phyloP scores from a whole-genome alignment of 2,113 vertebrate genomes.

The Cephalopholis sonnerati region DNA sequence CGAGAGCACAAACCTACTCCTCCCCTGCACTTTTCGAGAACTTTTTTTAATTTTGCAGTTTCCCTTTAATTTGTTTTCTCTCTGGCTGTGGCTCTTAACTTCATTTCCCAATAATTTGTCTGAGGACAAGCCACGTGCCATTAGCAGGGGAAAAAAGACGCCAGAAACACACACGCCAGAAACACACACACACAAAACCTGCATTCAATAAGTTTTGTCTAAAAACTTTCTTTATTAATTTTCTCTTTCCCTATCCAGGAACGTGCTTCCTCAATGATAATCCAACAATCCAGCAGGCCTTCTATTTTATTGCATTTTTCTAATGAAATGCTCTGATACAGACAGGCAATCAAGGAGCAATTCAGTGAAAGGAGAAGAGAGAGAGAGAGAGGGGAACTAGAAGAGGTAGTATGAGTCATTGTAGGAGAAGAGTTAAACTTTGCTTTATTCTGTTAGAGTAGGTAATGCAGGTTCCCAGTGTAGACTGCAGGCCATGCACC shows the following conservation, averaged over 20 bases:
- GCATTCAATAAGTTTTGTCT: conserved; percentile 65
- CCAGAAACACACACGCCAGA: conserved; percentile 16
- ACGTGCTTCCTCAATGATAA: conserved; percentile 74
- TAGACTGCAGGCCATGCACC: conserved; percentile 21
- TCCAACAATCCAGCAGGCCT: conserved; percentile 52
- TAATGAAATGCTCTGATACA: conserved; percentile 72
- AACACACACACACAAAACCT: conserved; percentile 8
- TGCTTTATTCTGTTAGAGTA: conserved; percentile 54
- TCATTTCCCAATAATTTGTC: conserved; percentile 63
- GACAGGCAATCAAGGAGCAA: conserved; percentile 66
- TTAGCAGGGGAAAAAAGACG: conserved; percentile 39
- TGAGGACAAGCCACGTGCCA: conserved; percentile 64
- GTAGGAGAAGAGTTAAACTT: conserved; percentile 40
- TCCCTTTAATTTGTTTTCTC: conserved; percentile 73
- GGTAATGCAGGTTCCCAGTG: conserved; percentile 16
- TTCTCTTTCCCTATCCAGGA: conserved; percentile 63
- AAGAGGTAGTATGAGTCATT: conserved; percentile 42
- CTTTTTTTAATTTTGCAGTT: conserved; percentile 65
- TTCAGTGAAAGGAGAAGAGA: conserved; percentile 44
- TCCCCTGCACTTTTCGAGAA: conserved; percentile 57
- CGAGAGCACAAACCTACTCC: conserved; percentile 53
- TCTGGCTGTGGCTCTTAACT: conserved; percentile 61
- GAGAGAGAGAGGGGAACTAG: conserved; percentile 16
- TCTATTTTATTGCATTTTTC: conserved; percentile 75
- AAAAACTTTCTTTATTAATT: conserved; percentile 70